A percentile compares a stretch with the other conserved stretches of the same genome.
Conservation (phyloP, 2,113 vertebrate species). For the Gymnocephalus cernua region DNA sequence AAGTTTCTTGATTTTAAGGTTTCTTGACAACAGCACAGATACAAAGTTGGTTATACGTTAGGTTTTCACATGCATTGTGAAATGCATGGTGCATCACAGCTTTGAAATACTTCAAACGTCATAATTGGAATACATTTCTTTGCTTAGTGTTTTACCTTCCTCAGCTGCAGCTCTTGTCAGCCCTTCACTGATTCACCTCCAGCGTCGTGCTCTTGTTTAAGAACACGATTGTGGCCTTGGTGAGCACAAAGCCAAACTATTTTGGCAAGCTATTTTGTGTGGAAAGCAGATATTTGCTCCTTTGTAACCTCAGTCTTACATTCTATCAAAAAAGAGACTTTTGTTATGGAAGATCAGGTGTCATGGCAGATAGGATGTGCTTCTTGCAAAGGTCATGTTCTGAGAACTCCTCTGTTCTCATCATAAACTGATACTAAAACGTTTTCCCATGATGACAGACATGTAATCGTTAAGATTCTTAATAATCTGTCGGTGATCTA, state of each 20-base stretch:
- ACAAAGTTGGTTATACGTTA: too few relatives aligned
- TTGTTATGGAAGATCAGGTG: neutral
- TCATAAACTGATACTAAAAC: neutral
- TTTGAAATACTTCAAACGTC: too few relatives aligned
- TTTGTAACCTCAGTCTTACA: slow-evolving; percentile 6
- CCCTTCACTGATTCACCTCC: neutral
- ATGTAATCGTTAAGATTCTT: too few relatives aligned
- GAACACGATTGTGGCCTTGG: slow-evolving; percentile 16
- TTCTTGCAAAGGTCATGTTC: slow-evolving; percentile 28
- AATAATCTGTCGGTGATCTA: neutral
- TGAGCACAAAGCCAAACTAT: slow-evolving; percentile 38
- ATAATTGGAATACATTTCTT: neutral
- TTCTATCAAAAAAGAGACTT: neutral
- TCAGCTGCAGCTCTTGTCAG: neutral
- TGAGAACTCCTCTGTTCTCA: neutral
- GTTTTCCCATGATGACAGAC: neutral
- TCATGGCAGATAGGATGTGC: slow-evolving; percentile 9
- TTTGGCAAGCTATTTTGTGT: too few relatives aligned
- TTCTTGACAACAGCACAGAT: too few relatives aligned
- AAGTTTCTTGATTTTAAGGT: too few relatives aligned
- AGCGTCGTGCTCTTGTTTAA: neutral
- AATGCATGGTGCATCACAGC: too few relatives aligned
- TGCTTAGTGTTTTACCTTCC: neutral
- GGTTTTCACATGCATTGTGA: too few relatives aligned
- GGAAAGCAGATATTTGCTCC: slow-evolving; percentile 17